Base-by-base conservation (phyloP, 2,797 vertebrate species). In the Paguma larvata region DNA sequence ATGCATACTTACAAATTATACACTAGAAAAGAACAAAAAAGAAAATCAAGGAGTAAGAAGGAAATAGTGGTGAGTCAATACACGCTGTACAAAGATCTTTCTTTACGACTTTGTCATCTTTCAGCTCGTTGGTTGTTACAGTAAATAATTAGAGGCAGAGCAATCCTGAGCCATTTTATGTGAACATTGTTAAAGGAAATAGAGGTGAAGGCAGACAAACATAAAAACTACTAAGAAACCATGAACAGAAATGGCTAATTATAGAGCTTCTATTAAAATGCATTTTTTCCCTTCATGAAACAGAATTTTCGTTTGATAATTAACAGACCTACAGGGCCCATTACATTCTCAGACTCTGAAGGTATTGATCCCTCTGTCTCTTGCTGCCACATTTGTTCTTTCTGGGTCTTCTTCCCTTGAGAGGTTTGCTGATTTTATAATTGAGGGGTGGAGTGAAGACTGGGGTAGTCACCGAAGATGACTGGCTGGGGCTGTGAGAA, bases 281-380 rank as follows among this genome's bases (percentile, higher is more conserved):
- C 48, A 11, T 75, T 82, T 91, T 83, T n/a, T 65, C 72, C 72
- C 19, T 96, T 63, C 87, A 88, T 72, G 73, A 95, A 59, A 65
- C 62, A 65, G 91, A 97, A 84, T 96, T 98, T 97, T 85, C 62
- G 79, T 97, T 97, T 96, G 97, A 97, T 97, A 95, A 85, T 94
- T 30, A 97, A 89, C 25, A 53, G 91, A 97, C 0, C 34, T 3
- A 0, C 18, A 63, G 88, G 88, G 94, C 68, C 85, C 92, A 78
- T 95, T 89, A 86, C 62, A 85, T 93, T 85, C 34, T 62, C 83
- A 89, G 97, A 75, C 82, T 95, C 77, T 82, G 83, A 84, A 92
- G 89, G 78, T 96, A 91, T 84, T 93, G 97, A 97, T 82, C 4
- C 30, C 89, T 91, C 78, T 95, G 68, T 87, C 82, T 96, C 90